Percentiles rank a stretch among this genome's conserved stretches.
These are phyloP conservation scores for Taenioides sp. DNA, from an alignment of 2,797 vertebrate genomes.

Conservation along the genomic window DNA sequence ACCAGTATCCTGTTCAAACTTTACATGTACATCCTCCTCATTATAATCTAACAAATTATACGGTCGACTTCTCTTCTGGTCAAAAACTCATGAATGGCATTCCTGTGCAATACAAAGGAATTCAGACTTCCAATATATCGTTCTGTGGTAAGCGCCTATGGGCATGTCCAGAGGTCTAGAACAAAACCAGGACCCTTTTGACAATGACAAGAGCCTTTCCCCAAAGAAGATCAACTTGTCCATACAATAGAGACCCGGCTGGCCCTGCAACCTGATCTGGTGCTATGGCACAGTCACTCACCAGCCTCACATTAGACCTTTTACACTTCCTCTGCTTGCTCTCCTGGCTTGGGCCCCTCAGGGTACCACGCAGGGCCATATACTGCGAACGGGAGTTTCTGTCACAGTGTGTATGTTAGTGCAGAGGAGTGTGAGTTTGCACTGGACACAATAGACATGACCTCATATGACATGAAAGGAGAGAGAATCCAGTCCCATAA, in stretches of 20 bases:
- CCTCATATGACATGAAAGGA: constrained; percentile 70
- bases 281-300: constrained; percentile 65
- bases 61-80: constrained; percentile 28
- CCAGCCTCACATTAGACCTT: constrained; percentile 65
- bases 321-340: constrained; percentile 68
- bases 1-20: too few relatives aligned
- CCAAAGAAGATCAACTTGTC: constrained; percentile 50
- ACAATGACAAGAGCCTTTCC: constrained; percentile 54
- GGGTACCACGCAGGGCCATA: constrained; percentile 31
- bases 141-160: constrained; percentile 35
- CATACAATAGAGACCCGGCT: constrained; percentile 52
- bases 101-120: constrained; percentile 54
- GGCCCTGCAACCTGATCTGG: constrained; percentile 66
- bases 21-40: too few relatives aligned
- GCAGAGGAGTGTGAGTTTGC: constrained; percentile 28
- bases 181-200: constrained; percentile 49
- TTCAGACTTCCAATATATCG: constrained; percentile 45
- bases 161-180: constrained; percentile 41
- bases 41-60: too few relatives aligned
- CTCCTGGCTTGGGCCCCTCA: constrained; percentile 55
- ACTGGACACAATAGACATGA: constrained; percentile 63
- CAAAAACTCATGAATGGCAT: constrained; percentile 56
- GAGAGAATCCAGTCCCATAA: constrained; percentile 38
- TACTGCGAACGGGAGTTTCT: constrained; percentile 26
- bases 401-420: constrained; percentile 27